Conservation (phyloP, 2,113 vertebrate species). For the Heterocephalus glaber region DNA sequence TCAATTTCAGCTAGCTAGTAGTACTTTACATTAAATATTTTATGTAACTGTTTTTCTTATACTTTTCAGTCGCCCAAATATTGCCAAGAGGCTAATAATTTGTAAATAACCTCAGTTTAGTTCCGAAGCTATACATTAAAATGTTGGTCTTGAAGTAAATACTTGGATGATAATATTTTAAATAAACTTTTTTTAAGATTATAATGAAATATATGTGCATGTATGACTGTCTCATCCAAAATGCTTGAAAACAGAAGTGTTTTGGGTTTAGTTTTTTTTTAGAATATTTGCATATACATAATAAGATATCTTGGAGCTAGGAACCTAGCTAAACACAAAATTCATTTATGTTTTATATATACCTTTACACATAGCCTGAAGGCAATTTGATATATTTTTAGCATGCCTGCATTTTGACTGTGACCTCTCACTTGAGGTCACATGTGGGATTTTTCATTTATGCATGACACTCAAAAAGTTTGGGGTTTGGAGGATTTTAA, state of each 20-base stretch:
- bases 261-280: not conserved
- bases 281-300: not conserved
- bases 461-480: not conserved
- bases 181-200: not conserved
- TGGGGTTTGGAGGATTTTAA: not conserved
- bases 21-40: slow-evolving; percentile 25
- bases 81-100: slow-evolving; percentile 36
- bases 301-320: not conserved
- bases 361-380: not conserved
- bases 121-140: not conserved
- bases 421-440: not conserved
- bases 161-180: slow-evolving; percentile 5
- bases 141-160: not conserved
- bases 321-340: not conserved
- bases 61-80: not conserved
- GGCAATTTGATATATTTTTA: slow-evolving; percentile 8
- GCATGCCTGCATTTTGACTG: not conserved
- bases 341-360: not conserved
- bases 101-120: slow-evolving; percentile 28
- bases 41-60: not conserved
- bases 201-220: not conserved
- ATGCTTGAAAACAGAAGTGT: not conserved
- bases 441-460: not conserved
- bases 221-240: not conserved
- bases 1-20: not conserved